Evolutionary conservation across 1,140 invertebrate genomes (phyloP), one percentile per base, ranked within the genome.

Genomic region (Brachionus rotundiformis): DNA sequence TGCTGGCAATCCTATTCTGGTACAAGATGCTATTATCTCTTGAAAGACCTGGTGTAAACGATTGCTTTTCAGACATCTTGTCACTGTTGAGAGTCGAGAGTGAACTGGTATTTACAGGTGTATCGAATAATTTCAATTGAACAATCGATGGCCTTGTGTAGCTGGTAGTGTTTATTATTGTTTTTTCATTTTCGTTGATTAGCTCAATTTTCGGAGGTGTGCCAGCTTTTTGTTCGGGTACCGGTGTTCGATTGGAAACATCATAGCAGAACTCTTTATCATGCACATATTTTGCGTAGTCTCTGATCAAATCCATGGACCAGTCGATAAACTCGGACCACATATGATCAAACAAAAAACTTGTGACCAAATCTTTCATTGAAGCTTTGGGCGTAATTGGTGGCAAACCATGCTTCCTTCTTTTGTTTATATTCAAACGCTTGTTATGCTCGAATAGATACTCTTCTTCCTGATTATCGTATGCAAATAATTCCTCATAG

Each of bases 321-420:
- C 68, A 73, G 41, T 33, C 47, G 19, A 79, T 79, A 2, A 79
- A 25, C 25, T 79, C 47, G 13, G 47, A 54, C 76, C 76, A 79
- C 76, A 79, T 54, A 16, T 79, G 47, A 33, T 79, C 47, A 19
- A 79, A 79, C 11, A 79, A 11, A 33, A 41, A 79, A 39, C 36
- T 54, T 10, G 29, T 79, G 16, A 79, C 76, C 31, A 79, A 41
- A 33, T 79, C 76, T 59, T 63, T 79, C 47, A 79, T 79, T 6
- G 76, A 36, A 27, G 76, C 76, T 79, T 79, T 79, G n/a, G 76
- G 76, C n/a, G 76, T 59, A 23, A 79, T 63, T 79, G 76, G 76
- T 16, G 76, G 76, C 33, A 79, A 63, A 16, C 76, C 76, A 16
- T 63, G 47, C 33, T 59, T 79, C 4, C 76, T 19, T 54, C 76